Conservation (phyloP, 2,113 vertebrate species). For the Passer montanus region DNA sequence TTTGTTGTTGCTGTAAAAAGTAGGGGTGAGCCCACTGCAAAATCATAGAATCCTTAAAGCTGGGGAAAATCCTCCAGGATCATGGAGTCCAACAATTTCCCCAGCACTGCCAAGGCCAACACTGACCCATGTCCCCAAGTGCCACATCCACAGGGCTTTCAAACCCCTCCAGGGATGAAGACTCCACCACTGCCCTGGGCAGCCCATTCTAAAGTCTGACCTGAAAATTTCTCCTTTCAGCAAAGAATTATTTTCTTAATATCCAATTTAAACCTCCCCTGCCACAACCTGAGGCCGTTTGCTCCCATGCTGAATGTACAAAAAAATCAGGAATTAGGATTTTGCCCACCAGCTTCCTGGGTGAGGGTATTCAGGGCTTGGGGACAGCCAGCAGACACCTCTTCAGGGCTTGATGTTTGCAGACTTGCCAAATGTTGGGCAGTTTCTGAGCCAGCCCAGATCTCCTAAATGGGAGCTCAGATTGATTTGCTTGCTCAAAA, state of each 20-base stretch:
- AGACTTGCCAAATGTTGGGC: not conserved
- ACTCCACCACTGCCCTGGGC: not conserved
- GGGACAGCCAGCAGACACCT: not conserved
- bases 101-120: not conserved
- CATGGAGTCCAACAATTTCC: rapidly evolving
- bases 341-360: not conserved
- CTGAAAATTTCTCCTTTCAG: not conserved
- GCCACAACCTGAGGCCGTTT: not conserved
- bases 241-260: not conserved
- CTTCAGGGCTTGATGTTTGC: not conserved
- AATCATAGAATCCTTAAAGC: not conserved
- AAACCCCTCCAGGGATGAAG: not conserved
- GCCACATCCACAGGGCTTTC: not conserved
- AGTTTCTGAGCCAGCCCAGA: not conserved
- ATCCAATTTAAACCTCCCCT: not conserved
- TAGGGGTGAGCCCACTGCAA: not conserved
- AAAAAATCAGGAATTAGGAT: not conserved
- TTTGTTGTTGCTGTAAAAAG: not conserved
- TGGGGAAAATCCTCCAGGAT: not conserved
- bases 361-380: not conserved
- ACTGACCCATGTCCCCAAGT: not conserved
- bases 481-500: not conserved
- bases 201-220: not conserved
- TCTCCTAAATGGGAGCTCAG: not conserved
- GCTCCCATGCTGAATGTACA: not conserved